Base-by-base conservation (phyloP, 2,797 vertebrate genomes). In the Odontamblyopus rebecca region DNA sequence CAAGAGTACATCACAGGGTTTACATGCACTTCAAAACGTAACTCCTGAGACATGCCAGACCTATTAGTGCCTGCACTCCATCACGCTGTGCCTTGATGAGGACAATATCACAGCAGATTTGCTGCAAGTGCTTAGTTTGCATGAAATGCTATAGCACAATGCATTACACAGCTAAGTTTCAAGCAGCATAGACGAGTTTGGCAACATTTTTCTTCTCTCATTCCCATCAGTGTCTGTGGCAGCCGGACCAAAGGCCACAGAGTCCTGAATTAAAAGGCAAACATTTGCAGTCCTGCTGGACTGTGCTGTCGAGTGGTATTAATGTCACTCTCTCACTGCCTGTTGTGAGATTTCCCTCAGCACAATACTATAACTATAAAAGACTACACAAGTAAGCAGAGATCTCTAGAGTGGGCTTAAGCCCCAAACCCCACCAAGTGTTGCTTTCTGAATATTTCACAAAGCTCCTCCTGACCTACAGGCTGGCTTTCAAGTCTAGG, bases 231-330 rank as follows among this genome's bases (percentile, higher is more conserved):
- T 61, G 85, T 88, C 87, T 82, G 84, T 79, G 27, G 74, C 60
- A 76, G 88, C 78, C 83, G 83, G 84, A 88, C 84, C 88, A 88
- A 89, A 90, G 85, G 89, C 85, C 69, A 74, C 61, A 3, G 63
- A 85, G 79, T 82, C 72, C 74, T 69, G 85, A 86, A 90, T 89
- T 91, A 89, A 87, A 92, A 92, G 85, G 86, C 82, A 90, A 91
- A 89, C 87, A 90, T 89, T 89, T 86, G 84, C 86, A 81, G 82
- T 87, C 86, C 88, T 90, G 76, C 83, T 70, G 85, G 85, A 88
- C 86, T 7, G 19, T 61, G 70, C 81, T 86, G 88, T 89, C 85
- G 51, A 82, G 77, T 80, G 86, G 86, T 89, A 91, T 92, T 93
- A 91, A 90, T 88, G 87, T 89, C 87, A 85, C 85, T 92, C 89